phyloP scores from a whole-genome alignment of 2,113 vertebrate genomes.

The Erythrocercus mccallii region DNA sequence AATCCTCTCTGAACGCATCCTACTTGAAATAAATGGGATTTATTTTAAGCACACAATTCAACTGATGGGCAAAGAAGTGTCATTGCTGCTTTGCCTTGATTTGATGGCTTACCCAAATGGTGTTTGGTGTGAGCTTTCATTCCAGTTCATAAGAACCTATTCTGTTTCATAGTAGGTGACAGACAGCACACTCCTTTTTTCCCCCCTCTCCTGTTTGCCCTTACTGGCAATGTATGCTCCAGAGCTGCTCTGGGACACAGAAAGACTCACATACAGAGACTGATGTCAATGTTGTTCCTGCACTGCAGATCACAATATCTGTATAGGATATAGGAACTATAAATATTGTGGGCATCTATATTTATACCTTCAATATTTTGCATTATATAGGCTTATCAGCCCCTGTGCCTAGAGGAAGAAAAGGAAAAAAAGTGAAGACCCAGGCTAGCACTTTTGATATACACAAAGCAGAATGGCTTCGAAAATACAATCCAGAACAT shows the following conservation, averaged over 20 bases:
- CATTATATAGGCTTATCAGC: slow-evolving; percentile 85
- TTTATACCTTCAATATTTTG: not conserved
- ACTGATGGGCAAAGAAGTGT: not conserved
- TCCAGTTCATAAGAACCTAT: accelerated
- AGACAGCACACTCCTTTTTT: not conserved
- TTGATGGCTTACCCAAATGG: not conserved
- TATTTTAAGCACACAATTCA: not conserved
- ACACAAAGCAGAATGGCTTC: slow-evolving; percentile 97
- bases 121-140: not conserved
- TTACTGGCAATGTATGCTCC: not conserved
- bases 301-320: not conserved
- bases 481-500: slow-evolving; percentile 97
- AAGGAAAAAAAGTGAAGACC: slow-evolving; percentile 97
- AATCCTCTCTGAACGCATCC: not conserved
- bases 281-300: not conserved
- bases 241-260: not conserved
- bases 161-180: not conserved
- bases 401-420: slow-evolving; percentile 94
- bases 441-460: slow-evolving; percentile 96
- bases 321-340: not conserved
- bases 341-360: not conserved
- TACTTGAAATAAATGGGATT: not conserved
- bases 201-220: not conserved
- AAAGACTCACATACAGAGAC: accelerated
- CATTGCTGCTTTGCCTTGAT: not conserved